phyloP scores from a whole-genome alignment of 2,888 invertebrate genomes.

The Panzeria rudis region DNA sequence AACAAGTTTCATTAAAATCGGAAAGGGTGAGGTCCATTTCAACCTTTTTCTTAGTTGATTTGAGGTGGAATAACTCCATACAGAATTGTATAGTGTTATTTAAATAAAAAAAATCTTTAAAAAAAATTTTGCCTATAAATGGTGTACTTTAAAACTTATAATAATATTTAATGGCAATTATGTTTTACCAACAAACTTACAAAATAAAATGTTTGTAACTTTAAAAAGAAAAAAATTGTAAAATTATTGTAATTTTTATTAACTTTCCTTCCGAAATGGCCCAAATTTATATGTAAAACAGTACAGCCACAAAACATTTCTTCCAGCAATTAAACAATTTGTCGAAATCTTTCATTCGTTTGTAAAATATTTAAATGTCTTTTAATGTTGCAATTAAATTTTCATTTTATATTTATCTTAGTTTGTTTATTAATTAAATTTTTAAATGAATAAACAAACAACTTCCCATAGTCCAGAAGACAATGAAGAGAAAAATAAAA shows the following conservation, averaged over 20 bases:
- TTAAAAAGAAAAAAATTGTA: slow-evolving; percentile 6
- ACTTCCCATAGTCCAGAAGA: slow-evolving; percentile 45
- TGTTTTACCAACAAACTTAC: background rate
- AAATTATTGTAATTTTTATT: slow-evolving; percentile 37
- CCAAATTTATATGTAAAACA: slow-evolving; percentile 27
- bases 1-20: too few species aligned
- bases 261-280: slow-evolving; percentile 54
- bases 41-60: too few species aligned
- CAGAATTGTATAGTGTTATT: too few species aligned
- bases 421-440: slow-evolving; percentile 27
- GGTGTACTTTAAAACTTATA: background rate
- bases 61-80: too few species aligned
- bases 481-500: background rate
- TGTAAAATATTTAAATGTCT: slow-evolving; percentile 44
- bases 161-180: slow-evolving; percentile 6
- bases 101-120: too few species aligned
- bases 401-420: slow-evolving; percentile 48
- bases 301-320: background rate
- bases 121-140: too few species aligned
- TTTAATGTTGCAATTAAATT: slow-evolving; percentile 56
- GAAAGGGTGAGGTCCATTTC: too few species aligned
- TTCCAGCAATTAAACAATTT: slow-evolving; percentile 33
- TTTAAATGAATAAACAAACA: slow-evolving; percentile 29
- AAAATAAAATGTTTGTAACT: background rate
- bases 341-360: slow-evolving; percentile 19